A percentile compares a stretch with the other conserved stretches of the same genome.
Conservation (phyloP, 2,888 invertebrate species). For the Tipula lateralis region DNA sequence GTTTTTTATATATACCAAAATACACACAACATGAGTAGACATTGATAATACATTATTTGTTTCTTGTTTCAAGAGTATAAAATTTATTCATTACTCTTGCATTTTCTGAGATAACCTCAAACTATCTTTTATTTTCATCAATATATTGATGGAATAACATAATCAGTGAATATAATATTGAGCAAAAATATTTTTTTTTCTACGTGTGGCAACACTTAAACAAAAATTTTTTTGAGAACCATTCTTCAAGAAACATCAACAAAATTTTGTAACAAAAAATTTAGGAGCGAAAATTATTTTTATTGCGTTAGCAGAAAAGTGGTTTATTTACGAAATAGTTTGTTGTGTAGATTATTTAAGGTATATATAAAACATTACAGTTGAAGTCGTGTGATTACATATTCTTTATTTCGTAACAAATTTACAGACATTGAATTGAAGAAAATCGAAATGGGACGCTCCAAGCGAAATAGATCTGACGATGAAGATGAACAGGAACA, state of each 20-base stretch:
- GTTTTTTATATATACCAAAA: too few relatives aligned
- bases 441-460: slow-evolving; percentile 20
- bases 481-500: neutral
- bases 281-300: neutral
- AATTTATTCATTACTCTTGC: too few relatives aligned
- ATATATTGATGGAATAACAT: too few relatives aligned
- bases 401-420: neutral
- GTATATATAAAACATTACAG: neutral
- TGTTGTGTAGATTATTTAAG: neutral
- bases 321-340: neutral
- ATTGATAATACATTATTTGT: too few relatives aligned
- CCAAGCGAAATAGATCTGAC: neutral
- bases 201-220: neutral
- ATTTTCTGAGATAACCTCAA: too few relatives aligned
- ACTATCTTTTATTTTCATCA: too few relatives aligned
- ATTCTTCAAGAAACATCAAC: neutral
- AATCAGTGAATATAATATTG: neutral
- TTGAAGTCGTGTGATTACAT: neutral
- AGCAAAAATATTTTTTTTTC: neutral
- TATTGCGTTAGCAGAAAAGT: neutral
- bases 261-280: neutral
- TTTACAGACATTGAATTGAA: neutral
- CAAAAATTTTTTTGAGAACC: neutral
- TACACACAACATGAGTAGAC: too few relatives aligned
- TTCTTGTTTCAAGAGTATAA: too few relatives aligned